Conservation (phyloP, 2,888 invertebrate species). For the Drosophila rubida region DNA sequence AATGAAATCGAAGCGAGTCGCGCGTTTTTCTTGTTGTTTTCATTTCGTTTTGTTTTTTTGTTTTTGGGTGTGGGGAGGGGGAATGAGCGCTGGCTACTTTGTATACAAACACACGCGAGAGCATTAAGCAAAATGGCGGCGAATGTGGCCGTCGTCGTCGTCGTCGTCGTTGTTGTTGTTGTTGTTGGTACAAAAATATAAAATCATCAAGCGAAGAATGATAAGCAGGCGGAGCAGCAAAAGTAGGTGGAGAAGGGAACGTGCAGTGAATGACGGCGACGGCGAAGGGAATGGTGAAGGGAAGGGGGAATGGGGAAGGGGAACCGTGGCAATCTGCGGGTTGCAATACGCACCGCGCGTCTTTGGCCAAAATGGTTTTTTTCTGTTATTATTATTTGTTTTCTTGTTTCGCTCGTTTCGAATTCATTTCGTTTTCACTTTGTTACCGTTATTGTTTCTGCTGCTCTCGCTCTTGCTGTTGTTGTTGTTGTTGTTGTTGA, state of each 20-base stretch:
- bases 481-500: constrained; percentile 12
- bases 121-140: constrained; percentile 51
- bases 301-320: constrained; percentile 3
- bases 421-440: constrained; percentile 16
- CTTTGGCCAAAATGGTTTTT: constrained; percentile 64
- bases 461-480: no score
- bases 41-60: not conserved
- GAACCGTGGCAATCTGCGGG: constrained; percentile 49
- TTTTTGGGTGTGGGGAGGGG: constrained; percentile 54
- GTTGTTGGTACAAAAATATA: constrained; percentile 51
- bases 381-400: constrained; percentile 6
- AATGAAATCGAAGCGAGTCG: constrained; percentile 44
- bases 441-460: not conserved
- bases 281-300: no score
- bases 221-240: constrained; percentile 35
- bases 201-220: constrained; percentile 53
- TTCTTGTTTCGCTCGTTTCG: constrained; percentile 19
- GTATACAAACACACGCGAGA: constrained; percentile 36
- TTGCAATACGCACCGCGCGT: constrained; percentile 58
- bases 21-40: constrained; percentile 26
- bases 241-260: constrained; percentile 1
- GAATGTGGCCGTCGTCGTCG: not conserved
- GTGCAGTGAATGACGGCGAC: not conserved
- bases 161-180: constrained; percentile 15
- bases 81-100: constrained; percentile 54